A percentile compares a stretch with the other conserved stretches of the same genome.
phyloP scores from a whole-genome alignment of 2,888 invertebrate genomes.

The Heliconius charithonia region DNA sequence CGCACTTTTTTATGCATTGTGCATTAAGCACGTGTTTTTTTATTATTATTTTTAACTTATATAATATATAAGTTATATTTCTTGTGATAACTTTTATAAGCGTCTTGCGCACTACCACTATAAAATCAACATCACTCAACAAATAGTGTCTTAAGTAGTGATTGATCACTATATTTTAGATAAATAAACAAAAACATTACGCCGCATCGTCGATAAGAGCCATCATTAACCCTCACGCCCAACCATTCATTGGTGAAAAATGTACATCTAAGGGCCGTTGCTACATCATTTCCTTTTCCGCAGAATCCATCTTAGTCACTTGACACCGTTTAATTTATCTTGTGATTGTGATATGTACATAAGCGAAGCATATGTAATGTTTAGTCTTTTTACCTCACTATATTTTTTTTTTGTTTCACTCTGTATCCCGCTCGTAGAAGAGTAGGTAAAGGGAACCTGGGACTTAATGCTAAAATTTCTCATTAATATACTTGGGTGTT shows the following conservation, averaged over 20 bases:
- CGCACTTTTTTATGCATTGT: too few species aligned
- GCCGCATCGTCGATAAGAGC: conserved; percentile 55
- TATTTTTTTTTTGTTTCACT: too few species aligned
- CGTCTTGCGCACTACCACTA: background rate
- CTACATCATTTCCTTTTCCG: conserved; percentile 76
- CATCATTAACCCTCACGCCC: conserved; percentile 52
- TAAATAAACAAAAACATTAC: conserved; percentile 47
- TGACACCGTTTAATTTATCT: conserved; percentile 74
- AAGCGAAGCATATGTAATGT: background rate
- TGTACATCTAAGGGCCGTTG: conserved; percentile 73
- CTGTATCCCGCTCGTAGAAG: too few species aligned
- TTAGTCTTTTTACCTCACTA: too few species aligned
- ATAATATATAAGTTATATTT: too few species aligned
- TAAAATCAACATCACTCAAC: background rate
- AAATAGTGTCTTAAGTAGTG: background rate
- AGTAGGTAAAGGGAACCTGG: too few species aligned
- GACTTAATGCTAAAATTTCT: too few species aligned
- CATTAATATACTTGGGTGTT: too few species aligned
- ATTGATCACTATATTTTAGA: conserved; percentile 9
- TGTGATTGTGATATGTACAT: conserved; percentile 41
- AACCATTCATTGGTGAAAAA: conserved; percentile 67
- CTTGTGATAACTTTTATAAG: background rate
- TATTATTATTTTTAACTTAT: too few species aligned
- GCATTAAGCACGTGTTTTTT: too few species aligned
- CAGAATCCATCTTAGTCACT: conserved; percentile 75